Evolutionary conservation across 1,140 invertebrate genomes (phyloP).

Genomic region (Drosophila nannoptera): DNA sequence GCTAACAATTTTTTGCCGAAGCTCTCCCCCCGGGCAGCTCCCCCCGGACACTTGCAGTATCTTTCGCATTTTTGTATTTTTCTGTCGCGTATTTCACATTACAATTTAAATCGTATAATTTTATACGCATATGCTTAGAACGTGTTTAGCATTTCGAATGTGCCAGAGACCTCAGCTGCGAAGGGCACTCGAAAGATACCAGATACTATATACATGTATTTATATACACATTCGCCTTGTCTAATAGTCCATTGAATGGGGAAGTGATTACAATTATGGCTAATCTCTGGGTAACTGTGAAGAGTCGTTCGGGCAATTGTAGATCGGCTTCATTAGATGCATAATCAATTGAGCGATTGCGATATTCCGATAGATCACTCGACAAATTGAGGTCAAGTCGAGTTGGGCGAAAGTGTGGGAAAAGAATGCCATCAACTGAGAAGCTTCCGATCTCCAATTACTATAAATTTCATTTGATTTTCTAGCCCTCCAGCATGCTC

Average conservation of each 20-base stretch:
- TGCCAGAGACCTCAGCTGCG: conserved; percentile 44
- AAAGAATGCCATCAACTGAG: background rate
- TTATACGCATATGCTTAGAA: conserved; percentile 50
- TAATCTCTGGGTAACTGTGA: conserved; percentile 41
- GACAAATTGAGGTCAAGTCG: conserved; percentile 27
- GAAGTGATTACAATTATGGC: conserved; percentile 56
- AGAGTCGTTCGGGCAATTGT: conserved; percentile 22
- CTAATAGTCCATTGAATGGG: conserved; percentile 4
- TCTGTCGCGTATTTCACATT: conserved; percentile 57
- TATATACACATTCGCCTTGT: conserved; percentile 9
- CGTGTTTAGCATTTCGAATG: conserved; percentile 66
- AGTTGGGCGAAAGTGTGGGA: background rate
- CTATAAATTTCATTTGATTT: background rate
- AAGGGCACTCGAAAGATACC: conserved; percentile 47
- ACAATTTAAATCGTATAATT: conserved; percentile 67
- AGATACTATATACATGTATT: conserved; percentile 30
- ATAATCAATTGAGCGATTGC: conserved; percentile 45
- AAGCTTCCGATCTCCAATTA: background rate
- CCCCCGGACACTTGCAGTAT: background rate
- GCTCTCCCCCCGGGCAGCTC: background rate
- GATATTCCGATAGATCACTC: conserved; percentile 36
- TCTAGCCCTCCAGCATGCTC: no score
- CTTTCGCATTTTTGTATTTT: conserved; percentile 1
- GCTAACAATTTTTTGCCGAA: conserved; percentile 16
- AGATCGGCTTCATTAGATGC: conserved; percentile 34